These are phyloP conservation scores for Drosophila leonis DNA, from an alignment of 2,888 invertebrate genomes.

Conservation along the genomic window DNA sequence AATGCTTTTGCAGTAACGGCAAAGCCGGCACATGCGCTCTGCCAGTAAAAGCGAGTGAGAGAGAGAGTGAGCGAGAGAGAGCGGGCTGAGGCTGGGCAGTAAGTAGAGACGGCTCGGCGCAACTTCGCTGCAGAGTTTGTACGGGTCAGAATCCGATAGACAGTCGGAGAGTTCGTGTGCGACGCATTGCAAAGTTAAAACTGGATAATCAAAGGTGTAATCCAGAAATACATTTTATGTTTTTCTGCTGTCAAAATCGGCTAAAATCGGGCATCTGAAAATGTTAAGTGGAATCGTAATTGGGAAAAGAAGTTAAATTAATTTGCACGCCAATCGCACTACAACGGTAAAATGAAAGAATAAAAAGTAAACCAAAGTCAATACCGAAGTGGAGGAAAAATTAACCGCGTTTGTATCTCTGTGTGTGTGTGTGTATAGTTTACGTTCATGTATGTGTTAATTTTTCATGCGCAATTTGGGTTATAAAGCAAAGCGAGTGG, in stretches of 20 bases:
- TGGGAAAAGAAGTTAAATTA: conserved; percentile 26
- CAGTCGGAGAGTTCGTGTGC: conserved; percentile 69
- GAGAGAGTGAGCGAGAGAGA: conserved; percentile 21
- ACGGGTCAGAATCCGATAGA: conserved; percentile 74
- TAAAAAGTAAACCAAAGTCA: conserved; percentile 32
- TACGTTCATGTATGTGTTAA: conserved; percentile 41
- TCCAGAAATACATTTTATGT: conserved; percentile 34
- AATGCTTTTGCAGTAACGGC: conserved; percentile 48
- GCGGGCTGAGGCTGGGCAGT: conserved; percentile 48
- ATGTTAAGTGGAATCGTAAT: conserved; percentile 18
- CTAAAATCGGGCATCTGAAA: conserved; percentile 34
- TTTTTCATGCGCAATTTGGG: conserved; percentile 81
- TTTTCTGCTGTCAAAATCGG: conserved; percentile 26
- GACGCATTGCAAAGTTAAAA: conserved; percentile 47
- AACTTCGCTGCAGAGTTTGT: conserved; percentile 78
- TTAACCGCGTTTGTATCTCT: conserved; percentile 29
- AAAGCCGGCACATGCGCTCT: conserved; percentile 59
- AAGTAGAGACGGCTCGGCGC: conserved; percentile 49
- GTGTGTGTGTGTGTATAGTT: conserved; percentile 19
- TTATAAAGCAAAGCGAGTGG: conserved; percentile 64
- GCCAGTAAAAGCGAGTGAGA: conserved; percentile 2
- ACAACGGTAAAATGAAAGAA: conserved; percentile 13
- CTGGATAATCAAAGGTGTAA: conserved; percentile 42
- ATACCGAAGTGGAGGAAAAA: conserved; percentile 42
- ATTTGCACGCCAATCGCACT: conserved; percentile 11